Percentiles rank a stretch among this genome's conserved stretches.
These are phyloP conservation scores for Machaerirhynchus nigripectus DNA, from an alignment of 2,113 vertebrate species.

Conservation along the genomic window DNA sequence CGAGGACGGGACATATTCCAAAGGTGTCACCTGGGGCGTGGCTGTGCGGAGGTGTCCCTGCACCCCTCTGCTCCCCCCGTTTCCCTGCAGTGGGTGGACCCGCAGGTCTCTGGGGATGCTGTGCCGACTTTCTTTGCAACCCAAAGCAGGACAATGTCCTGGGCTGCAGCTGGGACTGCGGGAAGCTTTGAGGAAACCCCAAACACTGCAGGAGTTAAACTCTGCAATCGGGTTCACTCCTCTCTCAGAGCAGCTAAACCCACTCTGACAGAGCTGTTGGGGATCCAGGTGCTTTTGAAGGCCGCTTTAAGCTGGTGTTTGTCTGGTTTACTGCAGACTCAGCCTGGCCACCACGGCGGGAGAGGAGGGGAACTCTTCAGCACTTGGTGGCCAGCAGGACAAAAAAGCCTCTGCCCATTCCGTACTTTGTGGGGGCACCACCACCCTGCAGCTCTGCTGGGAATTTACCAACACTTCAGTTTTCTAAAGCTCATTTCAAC, in stretches of 20 bases:
- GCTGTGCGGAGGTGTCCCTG: background rate
- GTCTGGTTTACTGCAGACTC: background rate
- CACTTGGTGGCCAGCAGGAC: background rate
- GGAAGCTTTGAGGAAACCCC: background rate
- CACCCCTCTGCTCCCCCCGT: background rate
- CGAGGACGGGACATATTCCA: too few relatives aligned
- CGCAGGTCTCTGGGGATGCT: background rate
- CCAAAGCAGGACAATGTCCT: background rate
- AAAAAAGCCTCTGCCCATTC: background rate
- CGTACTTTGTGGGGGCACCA: background rate
- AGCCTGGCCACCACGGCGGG: background rate
- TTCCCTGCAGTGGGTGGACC: background rate
- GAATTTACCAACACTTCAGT: background rate
- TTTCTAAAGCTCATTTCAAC: background rate
- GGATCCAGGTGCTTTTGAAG: background rate
- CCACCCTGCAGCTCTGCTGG: background rate
- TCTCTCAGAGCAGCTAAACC: background rate
- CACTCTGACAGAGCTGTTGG: background rate
- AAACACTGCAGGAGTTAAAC: background rate
- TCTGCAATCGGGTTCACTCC: fast-evolving
- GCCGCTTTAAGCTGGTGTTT: background rate
- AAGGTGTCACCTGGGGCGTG: background rate
- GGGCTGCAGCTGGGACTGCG: background rate
- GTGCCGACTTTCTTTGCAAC: fast-evolving
- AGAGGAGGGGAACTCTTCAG: background rate